Base-by-base conservation (phyloP, 2,113 vertebrate genomes). In the Nibea coibor region DNA sequence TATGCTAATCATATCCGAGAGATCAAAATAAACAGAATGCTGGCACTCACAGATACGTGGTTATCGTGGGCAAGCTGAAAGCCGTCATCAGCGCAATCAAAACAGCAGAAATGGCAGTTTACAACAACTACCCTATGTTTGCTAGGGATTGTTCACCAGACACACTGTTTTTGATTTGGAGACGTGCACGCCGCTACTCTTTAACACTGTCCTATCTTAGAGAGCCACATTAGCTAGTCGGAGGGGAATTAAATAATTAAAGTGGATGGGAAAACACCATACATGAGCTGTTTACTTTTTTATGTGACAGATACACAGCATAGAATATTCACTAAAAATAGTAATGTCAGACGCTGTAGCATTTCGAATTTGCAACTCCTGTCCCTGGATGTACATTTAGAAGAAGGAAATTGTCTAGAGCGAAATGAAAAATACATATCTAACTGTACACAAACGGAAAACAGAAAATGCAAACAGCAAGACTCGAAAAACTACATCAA, bases 211-310 rank as follows among this genome's bases (percentile, higher is more conserved):
- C 1, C 31, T 35, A 8, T 78, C 16, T 72, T 4, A 59, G 14
- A 43, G 48, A 57, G 56, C 57, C 61, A 72, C 65, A 78, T 75
- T 51, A 56, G 75, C 51, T 69, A 80, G 72, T 82, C 83, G 71
- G 28, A 20, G 22, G 76, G 68, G 65, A 73, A 65, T 77, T 86
- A 72, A 87, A 90, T 85, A 83, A 79, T 87, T 80, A 9, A 87
- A 54, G 2, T 64, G 42, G 15, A 73, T 20, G 28, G 69, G 20
- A 54, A 81, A 70, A 76, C 68, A 80, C 58, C 72, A 87, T 67
- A 77, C 54, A 75, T 71, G 54, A 57, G 62, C 51, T 78, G 71
- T 75, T 74, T 11, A 84, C 67, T 54, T 48, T 45, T 66, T 63
- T 24, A 72, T 65, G 53, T 11, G 80, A 72, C 50, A 82, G 64